Base-by-base conservation (phyloP, 2,888 invertebrate genomes). In the Plagodis dolabraria region DNA sequence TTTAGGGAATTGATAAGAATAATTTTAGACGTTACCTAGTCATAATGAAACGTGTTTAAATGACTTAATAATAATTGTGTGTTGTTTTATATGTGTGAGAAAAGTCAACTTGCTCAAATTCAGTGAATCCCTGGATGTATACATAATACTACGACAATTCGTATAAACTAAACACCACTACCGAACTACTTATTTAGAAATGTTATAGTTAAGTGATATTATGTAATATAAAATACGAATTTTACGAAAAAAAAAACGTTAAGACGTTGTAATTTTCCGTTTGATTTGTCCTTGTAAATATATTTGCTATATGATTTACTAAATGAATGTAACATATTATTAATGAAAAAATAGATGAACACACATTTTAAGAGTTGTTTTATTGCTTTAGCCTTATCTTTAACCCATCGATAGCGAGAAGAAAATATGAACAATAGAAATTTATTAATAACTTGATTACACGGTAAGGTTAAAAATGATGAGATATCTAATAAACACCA, bases 261-360 rank as follows among this genome's bases (percentile, higher is more conserved):
- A 77, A 83, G 70, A 85, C 86, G 86, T 89, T 87, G 83, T 83
- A 75, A 84, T 82, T 87, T 83, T 90, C 86, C 79, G 86, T 92
- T 92, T 89, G 71, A 80, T 85, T 91, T 80, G 87, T 89, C 91
- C 89, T 87, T 93, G 93, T 93, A 93, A 91, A 93, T 93, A 79
- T 85, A 91, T 90, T 92, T 90, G 92, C 91, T 91, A 87, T 93
- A 92, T 93, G 85, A 91, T 92, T 92, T 89, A 90, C 83, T 88
- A 89, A 88, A 92, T 91, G 89, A 92, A 91, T 92, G 91, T 92
- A 92, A 90, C 88, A 89, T 91, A 92, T 91, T 92, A 92, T 86
- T 92, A 92, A 89, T 89, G 89, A 90, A 87, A 77, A 89, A 89
- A 90, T 92, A 92, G 91, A 91, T 89, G 89, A 85, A 87, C 85